Evolutionary conservation across 2,113 vertebrate genomes (phyloP).

Genomic region (Saimiri boliviensis): DNA sequence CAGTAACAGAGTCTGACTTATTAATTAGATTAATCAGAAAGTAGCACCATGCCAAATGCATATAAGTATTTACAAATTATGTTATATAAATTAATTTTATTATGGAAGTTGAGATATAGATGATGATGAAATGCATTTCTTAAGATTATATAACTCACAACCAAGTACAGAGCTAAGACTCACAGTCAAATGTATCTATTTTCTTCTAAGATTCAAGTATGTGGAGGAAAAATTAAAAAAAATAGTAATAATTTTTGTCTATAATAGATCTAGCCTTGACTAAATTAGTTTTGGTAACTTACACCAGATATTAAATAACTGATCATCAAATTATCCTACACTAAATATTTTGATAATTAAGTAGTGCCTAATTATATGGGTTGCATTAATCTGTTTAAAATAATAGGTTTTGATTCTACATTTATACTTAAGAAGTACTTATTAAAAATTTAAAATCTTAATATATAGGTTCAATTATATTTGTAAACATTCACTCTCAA

Average conservation of each 20-base stretch:
- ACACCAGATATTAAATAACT: neutral
- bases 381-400: neutral
- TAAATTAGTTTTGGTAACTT: neutral
- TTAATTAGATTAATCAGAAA: neutral
- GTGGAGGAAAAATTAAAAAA: neutral
- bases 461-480: neutral
- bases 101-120: neutral
- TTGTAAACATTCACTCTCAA: neutral
- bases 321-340: neutral
- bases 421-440: neutral
- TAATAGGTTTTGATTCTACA: neutral
- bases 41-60: neutral
- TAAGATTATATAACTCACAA: neutral
- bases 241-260: neutral
- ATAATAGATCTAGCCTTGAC: neutral
- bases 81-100: neutral
- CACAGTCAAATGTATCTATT: neutral
- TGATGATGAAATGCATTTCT: neutral
- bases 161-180: neutral
- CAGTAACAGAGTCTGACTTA: neutral
- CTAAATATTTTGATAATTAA: neutral
- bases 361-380: neutral
- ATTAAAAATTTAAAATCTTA: slow-evolving; percentile 2
- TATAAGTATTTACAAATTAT: neutral
- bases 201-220: neutral